phyloP scores from a whole-genome alignment of 37 sponge, comb jelly and placozoan genomes.

The Halichondria panicea region DNA sequence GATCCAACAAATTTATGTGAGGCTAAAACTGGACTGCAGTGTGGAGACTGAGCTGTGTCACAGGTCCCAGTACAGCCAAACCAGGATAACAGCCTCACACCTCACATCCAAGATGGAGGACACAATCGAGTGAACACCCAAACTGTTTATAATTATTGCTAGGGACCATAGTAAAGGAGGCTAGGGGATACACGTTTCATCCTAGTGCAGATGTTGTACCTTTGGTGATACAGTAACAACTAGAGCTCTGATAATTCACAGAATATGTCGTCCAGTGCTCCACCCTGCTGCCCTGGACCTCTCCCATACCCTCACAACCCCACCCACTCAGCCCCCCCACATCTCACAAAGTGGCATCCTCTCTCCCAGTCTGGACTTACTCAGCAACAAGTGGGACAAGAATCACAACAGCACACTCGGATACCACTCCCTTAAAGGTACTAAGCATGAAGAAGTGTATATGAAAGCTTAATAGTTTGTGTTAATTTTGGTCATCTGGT shows the following conservation, averaged over 20 bases:
- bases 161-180: too few relatives aligned
- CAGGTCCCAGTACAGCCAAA: slow-evolving; percentile 18
- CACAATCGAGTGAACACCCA: slow-evolving; percentile 14
- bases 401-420: slow-evolving; percentile 6
- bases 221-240: too few relatives aligned
- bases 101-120: slow-evolving; percentile 32
- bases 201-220: too few relatives aligned
- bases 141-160: too few relatives aligned
- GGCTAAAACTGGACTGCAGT: slow-evolving; percentile 44
- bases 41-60: slow-evolving; percentile 26
- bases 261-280: slow-evolving; percentile 34
- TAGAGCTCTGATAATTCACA: too few relatives aligned
- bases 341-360: slow-evolving; percentile 25
- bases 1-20: slow-evolving; percentile 59
- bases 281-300: slow-evolving; percentile 46
- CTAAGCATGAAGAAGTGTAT: background rate
- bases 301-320: slow-evolving; percentile 10
- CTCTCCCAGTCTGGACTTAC: slow-evolving; percentile 51
- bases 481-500: background rate
- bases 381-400: slow-evolving; percentile 14
- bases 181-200: too few relatives aligned
- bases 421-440: slow-evolving; percentile 42
- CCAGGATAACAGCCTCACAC: slow-evolving; percentile 34
- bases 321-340: background rate
- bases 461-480: background rate